Conservation (phyloP, 2,113 vertebrate species). For the Pteronura brasiliensis region DNA sequence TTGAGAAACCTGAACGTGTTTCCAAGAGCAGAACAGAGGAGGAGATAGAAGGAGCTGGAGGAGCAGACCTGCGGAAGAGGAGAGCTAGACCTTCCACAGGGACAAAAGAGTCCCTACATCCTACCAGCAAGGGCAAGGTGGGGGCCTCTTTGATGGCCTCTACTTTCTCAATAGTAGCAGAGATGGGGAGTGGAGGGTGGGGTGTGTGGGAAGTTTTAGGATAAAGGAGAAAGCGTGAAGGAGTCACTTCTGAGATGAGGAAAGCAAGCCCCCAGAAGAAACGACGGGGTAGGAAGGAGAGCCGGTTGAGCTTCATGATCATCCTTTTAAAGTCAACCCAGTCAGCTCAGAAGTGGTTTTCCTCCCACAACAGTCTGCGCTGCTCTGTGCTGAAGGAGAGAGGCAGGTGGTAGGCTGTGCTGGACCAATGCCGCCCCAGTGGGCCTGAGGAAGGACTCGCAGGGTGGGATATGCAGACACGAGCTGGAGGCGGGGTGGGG, state of each 20-base stretch:
- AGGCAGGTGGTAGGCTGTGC: no score
- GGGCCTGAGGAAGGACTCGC: no score
- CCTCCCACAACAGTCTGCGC: not conserved
- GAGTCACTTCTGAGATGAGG: not conserved
- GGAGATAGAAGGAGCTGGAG: no score
- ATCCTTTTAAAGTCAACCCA: not conserved
- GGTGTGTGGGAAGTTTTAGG: not conserved
- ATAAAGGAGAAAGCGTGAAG: no score
- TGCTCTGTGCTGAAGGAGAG: not conserved
- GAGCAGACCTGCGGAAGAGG: not conserved
- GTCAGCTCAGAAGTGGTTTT: not conserved
- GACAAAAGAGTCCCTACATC: not conserved
- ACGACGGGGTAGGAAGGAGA: not conserved
- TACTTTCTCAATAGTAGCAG: not conserved
- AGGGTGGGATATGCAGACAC: not conserved
- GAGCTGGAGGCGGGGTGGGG: rapidly evolving
- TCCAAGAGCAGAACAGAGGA: not conserved
- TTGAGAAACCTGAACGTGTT: not conserved
- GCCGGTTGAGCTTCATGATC: not conserved
- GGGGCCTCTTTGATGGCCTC: not conserved
- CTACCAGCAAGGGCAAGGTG: not conserved
- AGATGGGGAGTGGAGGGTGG: not conserved
- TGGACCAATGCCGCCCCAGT: no score
- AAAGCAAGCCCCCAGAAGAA: not conserved
- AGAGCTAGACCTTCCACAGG: not conserved